Evolutionary conservation across 2,113 vertebrate genomes (phyloP), one percentile per base, ranked within the genome.

Genomic region (Casuarius casuarius): DNA sequence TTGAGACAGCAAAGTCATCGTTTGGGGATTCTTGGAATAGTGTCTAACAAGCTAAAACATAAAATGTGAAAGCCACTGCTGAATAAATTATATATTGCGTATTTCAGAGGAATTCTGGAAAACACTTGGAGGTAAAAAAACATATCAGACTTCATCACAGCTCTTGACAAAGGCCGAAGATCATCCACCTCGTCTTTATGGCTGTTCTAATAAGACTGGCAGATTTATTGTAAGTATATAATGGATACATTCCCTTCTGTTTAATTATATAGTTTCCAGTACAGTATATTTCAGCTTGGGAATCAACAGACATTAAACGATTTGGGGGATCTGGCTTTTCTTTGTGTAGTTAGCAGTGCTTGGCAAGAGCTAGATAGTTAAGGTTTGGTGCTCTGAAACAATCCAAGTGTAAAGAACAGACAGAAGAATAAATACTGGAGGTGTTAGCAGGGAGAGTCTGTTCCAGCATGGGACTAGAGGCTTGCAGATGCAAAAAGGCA

Each of bases 161-260:
- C 98, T 99, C 38, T 97, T 98, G 95, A 98, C 95, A 78, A 94
- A 95, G 54, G 96, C 85, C n/a, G 97, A 97, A 95, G 84, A 97
- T 70, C 98, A 97, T 49, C 98, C 98, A 1, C 98, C 98, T 63
- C 98, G 98, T 75, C 97, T 99, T 28, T 99, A 98, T 3, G 99
- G 98, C 65, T 99, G 99, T 92, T 99, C 99, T 92, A 99, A 99
- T 96, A 99, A 99, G 95, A 99, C 98, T 1, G 99, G 99, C 91
- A 98, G 98, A 94, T 99, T 99, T 91, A 97, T 97, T 51, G 99
- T 99, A 93, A 98, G 99, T 98, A 90, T 87, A 58, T 72, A 8
- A 65, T 25, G 35, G 33, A 40, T 71, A n/a, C 15, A 95, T 92
- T 70, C 26, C 35, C 59, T 4, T 82, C 46, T 89, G 26, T 65